Base-by-base conservation (phyloP, 1,140 invertebrate species). In the Plutomurus gul region DNA sequence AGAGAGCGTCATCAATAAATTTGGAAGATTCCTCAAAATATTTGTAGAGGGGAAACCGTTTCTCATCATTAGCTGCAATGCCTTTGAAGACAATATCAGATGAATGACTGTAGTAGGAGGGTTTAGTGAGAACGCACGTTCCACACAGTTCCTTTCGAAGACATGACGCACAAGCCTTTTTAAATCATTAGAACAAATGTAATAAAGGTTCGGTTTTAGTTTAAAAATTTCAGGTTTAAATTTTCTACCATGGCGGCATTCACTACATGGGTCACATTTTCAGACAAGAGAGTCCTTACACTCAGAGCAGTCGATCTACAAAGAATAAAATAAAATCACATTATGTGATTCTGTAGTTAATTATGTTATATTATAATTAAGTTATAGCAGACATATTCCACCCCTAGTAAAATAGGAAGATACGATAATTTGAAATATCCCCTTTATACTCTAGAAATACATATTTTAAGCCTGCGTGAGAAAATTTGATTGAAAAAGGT, bases 191-290 rank as follows among this genome's bases (percentile, higher is more conserved):
- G n/a, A n/a, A n/a, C n/a, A n/a, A n/a, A n/a, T n/a, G n/a, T n/a
- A n/a, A n/a, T n/a, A n/a, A n/a, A n/a, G n/a, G n/a, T n/a, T n/a
- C n/a, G n/a, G n/a, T n/a, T n/a, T n/a, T n/a, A n/a, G n/a, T n/a
- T n/a, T n/a, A n/a, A n/a, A n/a, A n/a, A n/a, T n/a, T n/a, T n/a
- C n/a, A n/a, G n/a, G n/a, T n/a, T n/a, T n/a, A n/a, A n/a, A n/a
- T n/a, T n/a, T n/a, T n/a, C n/a, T n/a, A n/a, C n/a, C 46, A 43
- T 65, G 27, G 82, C 82, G 46, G 86, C 86, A 82, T 89, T 89
- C 6, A 89, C 70, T 0, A 89, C 85, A 77, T 88, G 87, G 16
- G 85, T 88, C 4, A 89, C 84, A 11, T 85, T 85, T 70, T 87
- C 75, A 13, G 81, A 65, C 20, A 83, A 81, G 1, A 89, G 82